Evolutionary conservation across 2,888 invertebrate genomes (phyloP).

Genomic region (Ephialtes manifestator): DNA sequence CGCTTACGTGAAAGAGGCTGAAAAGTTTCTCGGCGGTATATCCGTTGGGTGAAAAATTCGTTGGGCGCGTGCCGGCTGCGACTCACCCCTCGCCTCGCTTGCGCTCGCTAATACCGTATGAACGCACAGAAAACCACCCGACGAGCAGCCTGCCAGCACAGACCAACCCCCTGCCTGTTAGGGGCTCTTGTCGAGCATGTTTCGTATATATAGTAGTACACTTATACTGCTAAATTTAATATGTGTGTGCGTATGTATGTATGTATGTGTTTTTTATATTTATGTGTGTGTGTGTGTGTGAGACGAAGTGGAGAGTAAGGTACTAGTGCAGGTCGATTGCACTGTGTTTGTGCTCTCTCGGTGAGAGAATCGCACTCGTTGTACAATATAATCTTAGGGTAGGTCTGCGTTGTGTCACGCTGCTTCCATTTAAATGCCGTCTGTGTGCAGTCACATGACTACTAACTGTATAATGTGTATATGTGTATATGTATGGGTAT

Average conservation of each 20-base stretch:
- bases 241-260: not conserved
- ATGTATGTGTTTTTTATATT: not conserved
- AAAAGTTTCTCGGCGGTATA: conserved; percentile 68
- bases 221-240: not conserved
- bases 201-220: conserved; percentile 28
- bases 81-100: conserved; percentile 77
- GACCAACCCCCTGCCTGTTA: conserved; percentile 65
- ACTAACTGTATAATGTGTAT: not conserved
- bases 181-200: conserved; percentile 37
- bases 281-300: not conserved
- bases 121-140: conserved; percentile 65
- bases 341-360: conserved; percentile 51
- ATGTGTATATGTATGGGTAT: too few species aligned
- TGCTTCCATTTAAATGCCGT: conserved; percentile 66
- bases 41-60: conserved; percentile 82
- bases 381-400: conserved; percentile 65
- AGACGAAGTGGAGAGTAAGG: conserved; percentile 49
- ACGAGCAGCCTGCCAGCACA: conserved; percentile 67
- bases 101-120: conserved; percentile 66
- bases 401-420: conserved; percentile 64
- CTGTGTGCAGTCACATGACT: conserved; percentile 33
- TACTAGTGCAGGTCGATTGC: conserved; percentile 68
- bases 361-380: conserved; percentile 54
- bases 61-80: conserved; percentile 83
- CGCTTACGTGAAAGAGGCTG: conserved; percentile 56